These are phyloP conservation scores for Embidobia sp. DNA, from an alignment of 2,888 invertebrate species.

Conservation along the genomic window DNA sequence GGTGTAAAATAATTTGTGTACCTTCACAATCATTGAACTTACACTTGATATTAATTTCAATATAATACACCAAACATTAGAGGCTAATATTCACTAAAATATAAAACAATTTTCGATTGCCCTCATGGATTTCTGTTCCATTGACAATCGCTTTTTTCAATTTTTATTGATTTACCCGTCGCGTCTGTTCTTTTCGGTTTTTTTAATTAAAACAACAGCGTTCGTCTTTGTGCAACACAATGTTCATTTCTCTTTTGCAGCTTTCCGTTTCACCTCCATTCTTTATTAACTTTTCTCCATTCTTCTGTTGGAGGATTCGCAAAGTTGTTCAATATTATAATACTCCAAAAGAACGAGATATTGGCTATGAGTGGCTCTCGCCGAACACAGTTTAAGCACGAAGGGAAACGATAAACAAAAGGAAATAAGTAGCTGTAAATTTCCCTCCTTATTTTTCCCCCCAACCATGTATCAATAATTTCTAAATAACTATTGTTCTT, in stretches of 20 bases:
- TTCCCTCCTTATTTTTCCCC: constrained; percentile 5
- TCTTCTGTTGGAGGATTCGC: not conserved
- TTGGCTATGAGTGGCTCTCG: not conserved
- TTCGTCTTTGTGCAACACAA: not conserved
- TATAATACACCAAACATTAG: no score
- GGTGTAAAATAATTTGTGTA: no score
- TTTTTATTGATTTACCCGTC: no score
- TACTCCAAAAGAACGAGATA: not conserved
- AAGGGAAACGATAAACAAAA: not conserved
- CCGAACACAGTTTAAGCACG: not conserved
- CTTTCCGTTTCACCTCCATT: not conserved
- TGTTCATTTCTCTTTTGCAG: not conserved
- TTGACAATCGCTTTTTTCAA: no score
- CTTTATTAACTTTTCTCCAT: not conserved
- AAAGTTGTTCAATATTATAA: constrained; percentile 18
- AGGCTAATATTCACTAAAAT: no score
- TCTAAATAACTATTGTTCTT: no score
- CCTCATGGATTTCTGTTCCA: no score
- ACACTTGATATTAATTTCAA: no score
- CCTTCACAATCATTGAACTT: no score
- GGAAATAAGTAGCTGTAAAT: not conserved
- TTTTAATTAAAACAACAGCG: constrained; percentile 13
- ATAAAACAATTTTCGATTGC: no score
- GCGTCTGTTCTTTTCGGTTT: not conserved
- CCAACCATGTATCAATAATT: constrained; percentile 11